Percentiles rank a stretch among this genome's conserved stretches.
Conservation (phyloP, 2,113 vertebrate genomes). For the Paratilapia polleni region DNA sequence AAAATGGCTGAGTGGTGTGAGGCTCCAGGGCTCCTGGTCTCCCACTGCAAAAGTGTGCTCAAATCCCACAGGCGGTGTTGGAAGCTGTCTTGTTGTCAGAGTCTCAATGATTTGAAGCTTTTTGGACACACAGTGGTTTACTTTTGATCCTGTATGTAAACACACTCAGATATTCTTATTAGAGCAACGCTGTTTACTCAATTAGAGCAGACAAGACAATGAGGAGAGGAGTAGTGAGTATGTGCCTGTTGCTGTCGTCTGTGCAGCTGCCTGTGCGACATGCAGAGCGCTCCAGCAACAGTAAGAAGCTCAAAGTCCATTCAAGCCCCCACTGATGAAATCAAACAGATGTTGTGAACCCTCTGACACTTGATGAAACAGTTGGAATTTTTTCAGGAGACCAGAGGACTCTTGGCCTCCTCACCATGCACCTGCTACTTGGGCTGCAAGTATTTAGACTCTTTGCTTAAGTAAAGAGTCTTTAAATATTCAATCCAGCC, state of each 20-base stretch:
- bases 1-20: constrained; percentile 15
- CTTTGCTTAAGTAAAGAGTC: no score
- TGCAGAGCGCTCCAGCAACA: neutral
- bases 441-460: no score
- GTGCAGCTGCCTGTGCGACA: constrained; percentile 40
- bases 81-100: neutral
- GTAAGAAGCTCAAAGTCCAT: constrained; percentile 22
- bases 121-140: neutral
- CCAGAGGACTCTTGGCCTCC: constrained; percentile 29
- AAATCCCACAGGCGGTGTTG: neutral
- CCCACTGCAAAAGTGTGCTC: neutral
- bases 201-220: constrained; percentile 13
- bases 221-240: neutral
- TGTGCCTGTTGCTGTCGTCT: neutral
- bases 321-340: constrained; percentile 35
- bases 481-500: no score
- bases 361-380: constrained; percentile 55
- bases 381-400: constrained; percentile 55
- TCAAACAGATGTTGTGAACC: constrained; percentile 61
- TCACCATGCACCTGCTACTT: constrained; percentile 50
- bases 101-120: constrained; percentile 30
- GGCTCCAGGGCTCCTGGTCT: constrained; percentile 24
- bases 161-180: constrained; percentile 58
- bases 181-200: constrained; percentile 26
- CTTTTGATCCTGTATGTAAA: constrained; percentile 54